Conservation (phyloP, 37 sponge, comb jelly and placozoan genomes). For the Amphimedon queenslandica region DNA sequence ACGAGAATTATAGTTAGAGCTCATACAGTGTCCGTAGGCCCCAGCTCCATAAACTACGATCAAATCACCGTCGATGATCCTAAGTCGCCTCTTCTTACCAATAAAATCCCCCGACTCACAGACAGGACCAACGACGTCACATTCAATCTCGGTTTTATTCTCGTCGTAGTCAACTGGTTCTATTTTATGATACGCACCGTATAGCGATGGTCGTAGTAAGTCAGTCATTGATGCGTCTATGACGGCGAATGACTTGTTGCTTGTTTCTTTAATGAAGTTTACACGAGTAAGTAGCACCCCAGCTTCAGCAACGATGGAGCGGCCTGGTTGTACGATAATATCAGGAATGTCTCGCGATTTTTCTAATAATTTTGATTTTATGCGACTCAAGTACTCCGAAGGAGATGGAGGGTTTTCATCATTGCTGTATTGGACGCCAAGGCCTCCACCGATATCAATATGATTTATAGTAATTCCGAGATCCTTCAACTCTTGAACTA, state of each 20-base stretch:
- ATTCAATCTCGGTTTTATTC: neutral
- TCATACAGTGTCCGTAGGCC: conserved; percentile 6
- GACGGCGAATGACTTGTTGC: neutral
- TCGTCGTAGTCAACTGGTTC: no score
- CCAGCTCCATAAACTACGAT: conserved; percentile 4
- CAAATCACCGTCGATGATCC: neutral
- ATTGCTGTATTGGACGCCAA: neutral
- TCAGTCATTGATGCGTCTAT: conserved; percentile 14
- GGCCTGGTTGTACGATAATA: conserved; percentile 8
- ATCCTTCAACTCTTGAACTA: neutral
- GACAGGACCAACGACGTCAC: conserved; percentile 13
- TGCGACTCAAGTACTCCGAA: no score
- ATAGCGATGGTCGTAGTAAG: conserved; percentile 6
- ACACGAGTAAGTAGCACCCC: conserved; percentile 6
- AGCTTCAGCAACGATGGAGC: conserved; percentile 1
- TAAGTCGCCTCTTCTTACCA: neutral
- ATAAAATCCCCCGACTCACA: conserved; percentile 12
- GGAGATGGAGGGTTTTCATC: neutral
- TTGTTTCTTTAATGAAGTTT: neutral
- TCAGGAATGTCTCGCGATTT: no score
- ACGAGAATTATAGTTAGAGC: conserved; percentile 1
- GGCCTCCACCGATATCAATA: conserved; percentile 8
- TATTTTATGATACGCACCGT: conserved; percentile 7
- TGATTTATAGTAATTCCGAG: neutral
- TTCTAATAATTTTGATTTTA: no score